phyloP scores from a whole-genome alignment of 2,113 vertebrate genomes.

The Vidua chalybeata region DNA sequence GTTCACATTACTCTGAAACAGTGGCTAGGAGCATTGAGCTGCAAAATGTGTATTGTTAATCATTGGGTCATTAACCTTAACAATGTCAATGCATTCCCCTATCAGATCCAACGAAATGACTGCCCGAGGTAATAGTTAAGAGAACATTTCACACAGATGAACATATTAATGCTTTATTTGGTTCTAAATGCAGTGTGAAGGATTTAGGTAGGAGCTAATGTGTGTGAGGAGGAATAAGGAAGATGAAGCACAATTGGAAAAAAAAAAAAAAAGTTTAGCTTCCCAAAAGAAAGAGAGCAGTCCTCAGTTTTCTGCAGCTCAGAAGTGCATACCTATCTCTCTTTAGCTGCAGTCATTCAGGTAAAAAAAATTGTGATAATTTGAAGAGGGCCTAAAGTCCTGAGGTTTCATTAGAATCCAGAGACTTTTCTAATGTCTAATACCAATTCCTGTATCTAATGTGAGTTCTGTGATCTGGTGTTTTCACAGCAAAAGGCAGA shows the following conservation, averaged over 20 bases:
- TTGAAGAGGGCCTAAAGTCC: not conserved
- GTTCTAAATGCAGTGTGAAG: constrained; percentile 78
- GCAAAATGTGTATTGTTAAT: constrained; percentile 78
- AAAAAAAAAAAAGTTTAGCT: constrained; percentile 1
- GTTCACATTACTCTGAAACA: constrained; percentile 61
- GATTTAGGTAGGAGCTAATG: constrained; percentile 67
- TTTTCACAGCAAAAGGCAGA: not conserved
- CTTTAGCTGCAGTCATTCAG: not conserved
- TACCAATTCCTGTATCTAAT: not conserved
- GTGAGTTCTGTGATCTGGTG: not conserved
- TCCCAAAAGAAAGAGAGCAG: not conserved
- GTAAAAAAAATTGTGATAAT: not conserved
- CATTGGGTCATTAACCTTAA: constrained; percentile 79
- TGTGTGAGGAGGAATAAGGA: constrained; percentile 32
- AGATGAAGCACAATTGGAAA: constrained; percentile 12
- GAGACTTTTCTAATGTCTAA: not conserved
- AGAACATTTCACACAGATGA: constrained; percentile 74
- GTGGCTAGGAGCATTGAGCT: constrained; percentile 63
- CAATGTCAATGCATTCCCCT: constrained; percentile 78
- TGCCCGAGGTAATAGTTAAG: constrained; percentile 73
- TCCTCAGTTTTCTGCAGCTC: not conserved
- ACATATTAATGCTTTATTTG: constrained; percentile 80
- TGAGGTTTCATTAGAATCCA: not conserved
- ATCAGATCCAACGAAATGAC: constrained; percentile 72
- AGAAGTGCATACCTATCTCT: not conserved